Base-by-base conservation (phyloP, 2,113 vertebrate species). In the Dolichotis patagonum region DNA sequence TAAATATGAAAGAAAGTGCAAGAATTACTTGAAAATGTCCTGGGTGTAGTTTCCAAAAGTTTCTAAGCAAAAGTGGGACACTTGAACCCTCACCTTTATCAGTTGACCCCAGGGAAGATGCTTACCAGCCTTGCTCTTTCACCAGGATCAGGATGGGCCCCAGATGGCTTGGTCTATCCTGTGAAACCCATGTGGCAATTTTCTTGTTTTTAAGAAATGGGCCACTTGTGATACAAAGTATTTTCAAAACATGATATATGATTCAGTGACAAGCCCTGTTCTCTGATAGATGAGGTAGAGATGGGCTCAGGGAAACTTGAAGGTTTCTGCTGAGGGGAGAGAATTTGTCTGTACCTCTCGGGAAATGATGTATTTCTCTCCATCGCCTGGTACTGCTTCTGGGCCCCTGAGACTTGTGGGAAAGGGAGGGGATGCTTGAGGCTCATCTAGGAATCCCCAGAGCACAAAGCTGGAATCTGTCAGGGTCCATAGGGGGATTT, bases 271-370 rank as follows among this genome's bases (percentile, higher is more conserved):
- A 95, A 94, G 86, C 32, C 22, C 89, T 84, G 30, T 32, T 91
- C 83, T 94, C 97, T 96, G 86, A 89, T 94, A 46, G 49, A 80
- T 98, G 91, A 95, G 86, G 78, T 86, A 2, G 65, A 96, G 90
- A 77, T 58, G 56, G 89, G 49, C 62, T 96, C 87, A 26, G 41
- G 54, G 62, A 95, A 89, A 91, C 56, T 62, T 92, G 80, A 91
- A 89, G 69, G 6, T 87, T 96, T 96, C 80, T 90, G 49, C 52
- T 12, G 41, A 69, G 20, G 22, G 22, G 1, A 41, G 1, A 46
- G 90, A 83, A 73, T 87, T 41, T 69, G 17, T 60, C n/a, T 92
- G 30, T 32, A 20, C 12, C 52, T 85, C 35, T n/a, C 54, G 28
- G 62, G 81, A 90, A 96, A 89, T 22, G 65, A 67, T 93, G 9